These are phyloP conservation scores for Falcunculus frontatus DNA, from an alignment of 2,113 vertebrate genomes.

Conservation along the genomic window DNA sequence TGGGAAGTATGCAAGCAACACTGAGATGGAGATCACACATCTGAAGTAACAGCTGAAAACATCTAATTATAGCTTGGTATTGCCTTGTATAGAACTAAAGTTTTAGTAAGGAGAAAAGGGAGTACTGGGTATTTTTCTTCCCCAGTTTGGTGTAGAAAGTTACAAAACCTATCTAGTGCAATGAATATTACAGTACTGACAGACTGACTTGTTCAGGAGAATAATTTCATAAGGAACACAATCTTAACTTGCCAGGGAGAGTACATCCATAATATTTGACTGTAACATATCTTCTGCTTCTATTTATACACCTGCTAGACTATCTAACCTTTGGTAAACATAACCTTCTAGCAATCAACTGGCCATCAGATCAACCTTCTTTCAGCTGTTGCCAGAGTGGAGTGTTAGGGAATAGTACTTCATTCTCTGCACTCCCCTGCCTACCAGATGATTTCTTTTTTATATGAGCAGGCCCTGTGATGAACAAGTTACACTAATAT, in stretches of 20 bases:
- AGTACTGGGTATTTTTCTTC: background rate
- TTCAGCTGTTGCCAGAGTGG: background rate
- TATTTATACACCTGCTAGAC: background rate
- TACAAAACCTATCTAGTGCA: background rate
- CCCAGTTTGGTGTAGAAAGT: background rate
- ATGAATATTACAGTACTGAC: background rate
- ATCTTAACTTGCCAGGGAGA: background rate
- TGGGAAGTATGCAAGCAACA: background rate
- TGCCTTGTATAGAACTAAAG: background rate
- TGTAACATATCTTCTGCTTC: background rate
- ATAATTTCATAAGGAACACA: background rate
- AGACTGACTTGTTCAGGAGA: background rate
- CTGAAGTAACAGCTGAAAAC: slow-evolving; percentile 29
- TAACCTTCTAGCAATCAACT: background rate
- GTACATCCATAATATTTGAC: background rate
- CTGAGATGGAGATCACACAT: background rate
- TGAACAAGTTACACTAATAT: background rate
- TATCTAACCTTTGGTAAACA: slow-evolving; percentile 20
- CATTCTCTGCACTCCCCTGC: background rate
- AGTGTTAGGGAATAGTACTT: background rate
- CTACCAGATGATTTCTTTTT: background rate
- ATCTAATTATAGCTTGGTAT: slow-evolving; percentile 26
- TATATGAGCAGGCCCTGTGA: background rate
- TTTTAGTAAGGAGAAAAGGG: background rate
- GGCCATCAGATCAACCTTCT: background rate